These are phyloP conservation scores for Chalcosyrphus nemorum DNA, from an alignment of 2,888 invertebrate species.

Conservation along the genomic window DNA sequence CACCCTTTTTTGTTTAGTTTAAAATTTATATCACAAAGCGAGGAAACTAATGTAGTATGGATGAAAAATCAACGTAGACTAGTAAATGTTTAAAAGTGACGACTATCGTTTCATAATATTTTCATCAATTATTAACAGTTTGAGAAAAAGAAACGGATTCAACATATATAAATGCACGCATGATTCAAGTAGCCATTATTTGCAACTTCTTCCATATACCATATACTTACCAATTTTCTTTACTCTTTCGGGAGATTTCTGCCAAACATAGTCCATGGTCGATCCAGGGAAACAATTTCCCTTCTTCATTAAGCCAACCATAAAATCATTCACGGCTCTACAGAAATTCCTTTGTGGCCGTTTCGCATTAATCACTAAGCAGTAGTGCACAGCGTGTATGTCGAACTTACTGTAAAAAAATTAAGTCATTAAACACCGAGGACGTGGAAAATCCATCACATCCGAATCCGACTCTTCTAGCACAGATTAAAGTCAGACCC, in stretches of 20 bases:
- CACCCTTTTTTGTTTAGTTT: no score
- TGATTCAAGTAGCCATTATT: conserved; percentile 41
- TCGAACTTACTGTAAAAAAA: conserved; percentile 79
- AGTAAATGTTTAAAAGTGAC: no score
- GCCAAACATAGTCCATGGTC: conserved; percentile 78
- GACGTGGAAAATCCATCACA: conserved; percentile 37
- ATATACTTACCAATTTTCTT: conserved; percentile 76
- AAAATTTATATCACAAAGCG: no score
- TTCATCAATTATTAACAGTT: neutral
- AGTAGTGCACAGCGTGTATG: conserved; percentile 81
- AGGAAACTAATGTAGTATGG: no score
- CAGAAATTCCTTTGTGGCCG: conserved; percentile 77
- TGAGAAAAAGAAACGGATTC: no score
- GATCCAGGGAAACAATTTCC: conserved; percentile 73
- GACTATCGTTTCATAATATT: no score
- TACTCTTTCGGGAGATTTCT: conserved; percentile 77
- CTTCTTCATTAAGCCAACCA: conserved; percentile 68
- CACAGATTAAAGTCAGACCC: neutral
- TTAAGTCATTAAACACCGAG: neutral
- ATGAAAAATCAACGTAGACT: no score
- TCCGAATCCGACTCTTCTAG: neutral
- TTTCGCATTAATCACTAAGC: conserved; percentile 78
- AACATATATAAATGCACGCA: neutral
- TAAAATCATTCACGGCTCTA: conserved; percentile 75
- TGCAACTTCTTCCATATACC: neutral